Evolutionary conservation across 1,140 invertebrate genomes (phyloP), one percentile per base, ranked within the genome.

Genomic region (Pseudomyrmex gracilis): DNA sequence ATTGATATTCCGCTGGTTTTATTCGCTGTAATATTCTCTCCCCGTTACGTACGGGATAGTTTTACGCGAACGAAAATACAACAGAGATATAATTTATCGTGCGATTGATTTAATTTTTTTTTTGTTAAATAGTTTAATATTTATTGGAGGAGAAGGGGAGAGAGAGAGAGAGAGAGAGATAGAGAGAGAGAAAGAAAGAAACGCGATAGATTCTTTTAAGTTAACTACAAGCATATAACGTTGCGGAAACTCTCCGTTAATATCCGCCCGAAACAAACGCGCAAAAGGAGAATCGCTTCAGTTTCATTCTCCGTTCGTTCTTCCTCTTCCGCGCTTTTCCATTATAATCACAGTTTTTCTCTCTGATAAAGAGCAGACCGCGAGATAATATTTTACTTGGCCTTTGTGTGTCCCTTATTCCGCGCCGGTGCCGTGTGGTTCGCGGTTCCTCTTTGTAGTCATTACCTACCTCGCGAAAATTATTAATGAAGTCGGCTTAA

Each of bases 331-430:
- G 76, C 55, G 9, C 12, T 51, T 80, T 71, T 58, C 66, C 66
- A 80, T 80, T 80, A 66, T 80, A 80, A 80, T 70, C 66, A 66
- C 76, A 80, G 66, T 80, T 80, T 80, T 80, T 80, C 76, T 71
- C 71, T 43, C 76, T 80, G 76, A 80, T 80, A 80, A 80, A 80
- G 76, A 80, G 76, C 76, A 80, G 76, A 80, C 76, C 76, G 66
- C 76, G 66, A 80, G 76, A 80, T 80, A 80, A 80, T 80, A 80
- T 80, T 80, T 80, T 80, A 80, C 76, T 80, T 80, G 76, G 76
- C 76, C 76, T 80, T 80, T 80, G 34, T 34, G 34, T 34, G 76
- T 80, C 76, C 76, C 76, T 80, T 80, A 66, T 71, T 80, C 76
- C 70, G 66, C 70, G 53, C 76, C 43, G 1, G 53, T 24, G 66